Base-by-base conservation (phyloP, 2,797 vertebrate species). In the Hoplostethus mediterraneus region DNA sequence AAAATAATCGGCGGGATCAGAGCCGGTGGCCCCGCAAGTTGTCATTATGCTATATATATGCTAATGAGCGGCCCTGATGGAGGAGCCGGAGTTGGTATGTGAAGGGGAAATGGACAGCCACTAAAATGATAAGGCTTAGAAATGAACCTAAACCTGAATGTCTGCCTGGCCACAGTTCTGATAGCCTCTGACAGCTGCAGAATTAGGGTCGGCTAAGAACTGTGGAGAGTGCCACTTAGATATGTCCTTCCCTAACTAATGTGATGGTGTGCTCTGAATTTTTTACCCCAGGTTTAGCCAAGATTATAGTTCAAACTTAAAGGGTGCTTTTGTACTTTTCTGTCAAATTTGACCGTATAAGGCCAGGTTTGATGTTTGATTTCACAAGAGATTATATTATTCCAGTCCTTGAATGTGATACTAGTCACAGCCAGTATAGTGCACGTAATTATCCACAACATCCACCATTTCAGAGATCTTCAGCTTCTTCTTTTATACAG, bases 31-130 rank as follows among this genome's bases (percentile, higher is more conserved):
- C 90, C 89, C 83, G 89, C 88, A 88, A 90, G 85, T 92, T 91
- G 91, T 93, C 91, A 92, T 94, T 93, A 92, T 92, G 87, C 91
- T 94, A 93, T 93, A 93, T 94, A 93, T 94, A 94, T 93, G 92
- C 89, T 92, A 92, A 94, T 93, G 88, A 89, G 85, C 76, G 61
- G 81, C 81, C 72, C 87, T 91, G 90, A 93, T 90, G 89, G 91
- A 91, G 87, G 85, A 91, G 89, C 74, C 75, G 33, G 73, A 87
- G 87, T 90, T 90, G 85, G 83, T 87, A 80, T 84, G 88, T 90
- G 90, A 88, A 90, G 88, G 89, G 89, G 89, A 90, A 93, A 89
- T 69, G 88, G 92, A 93, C 91, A 89, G 90, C 81, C 82, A 84
- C 89, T 86, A 84, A 90, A 92, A 90, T 88, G 90, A 93, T 92